Conservation (phyloP, 2,797 vertebrate genomes). For the Sebastes cheni region DNA sequence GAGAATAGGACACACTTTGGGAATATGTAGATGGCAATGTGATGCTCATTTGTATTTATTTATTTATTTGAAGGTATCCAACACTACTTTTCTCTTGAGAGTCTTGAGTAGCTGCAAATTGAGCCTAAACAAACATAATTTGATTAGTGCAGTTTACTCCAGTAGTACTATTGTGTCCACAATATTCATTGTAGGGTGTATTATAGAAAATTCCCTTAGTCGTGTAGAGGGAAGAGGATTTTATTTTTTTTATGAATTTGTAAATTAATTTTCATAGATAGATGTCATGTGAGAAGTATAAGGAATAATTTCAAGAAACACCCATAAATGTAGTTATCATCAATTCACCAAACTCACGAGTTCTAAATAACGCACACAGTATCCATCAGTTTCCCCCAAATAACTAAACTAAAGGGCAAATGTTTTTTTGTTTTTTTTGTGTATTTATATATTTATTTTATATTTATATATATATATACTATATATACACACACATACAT, state of each 20-base stretch:
- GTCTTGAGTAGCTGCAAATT: background rate
- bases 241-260: too few relatives aligned
- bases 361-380: too few relatives aligned
- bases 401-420: background rate
- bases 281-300: background rate
- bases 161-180: background rate
- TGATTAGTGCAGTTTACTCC: background rate
- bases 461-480: too few relatives aligned
- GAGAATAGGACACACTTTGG: background rate
- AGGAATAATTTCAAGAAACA: background rate
- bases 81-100: background rate
- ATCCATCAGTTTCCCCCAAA: background rate
- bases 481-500: background rate
- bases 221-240: too few relatives aligned
- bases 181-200: background rate
- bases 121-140: background rate
- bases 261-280: background rate
- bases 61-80: background rate
- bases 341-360: background rate
- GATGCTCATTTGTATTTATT: background rate
- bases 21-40: background rate
- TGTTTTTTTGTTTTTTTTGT: background rate
- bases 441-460: too few relatives aligned
- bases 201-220: background rate
- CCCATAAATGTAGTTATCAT: background rate